Percentiles rank a stretch among this genome's conserved stretches.
Evolutionary conservation across 2,113 vertebrate genomes (phyloP).

Genomic region (Lepisosteus osseus): DNA sequence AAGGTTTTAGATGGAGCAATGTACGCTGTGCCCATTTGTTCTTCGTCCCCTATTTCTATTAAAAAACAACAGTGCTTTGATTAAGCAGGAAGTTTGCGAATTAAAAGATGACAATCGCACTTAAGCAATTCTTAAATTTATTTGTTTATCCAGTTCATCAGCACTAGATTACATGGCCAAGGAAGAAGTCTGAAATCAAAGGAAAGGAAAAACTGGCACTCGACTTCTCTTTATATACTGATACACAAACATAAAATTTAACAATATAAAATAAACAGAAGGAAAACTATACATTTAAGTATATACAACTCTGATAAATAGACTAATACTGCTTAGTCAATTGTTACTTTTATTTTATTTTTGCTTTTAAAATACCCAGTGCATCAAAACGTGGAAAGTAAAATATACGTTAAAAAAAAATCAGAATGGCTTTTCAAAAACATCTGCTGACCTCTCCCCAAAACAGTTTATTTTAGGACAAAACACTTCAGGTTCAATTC

Average conservation of each 20-base stretch:
- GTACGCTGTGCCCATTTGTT: too few relatives aligned
- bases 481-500: constrained; percentile 14
- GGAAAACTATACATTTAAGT: constrained; percentile 83
- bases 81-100: too few relatives aligned
- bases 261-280: constrained; percentile 77
- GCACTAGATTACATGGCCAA: constrained; percentile 58
- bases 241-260: constrained; percentile 54
- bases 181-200: constrained; percentile 55
- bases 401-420: constrained; percentile 17
- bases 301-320: constrained; percentile 97
- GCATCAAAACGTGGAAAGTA: constrained; percentile 18
- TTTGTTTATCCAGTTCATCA: constrained; percentile 21
- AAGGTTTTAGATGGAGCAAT: too few relatives aligned
- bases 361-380: constrained; percentile 31
- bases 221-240: constrained; percentile 49
- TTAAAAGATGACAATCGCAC: too few relatives aligned
- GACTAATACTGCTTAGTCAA: constrained; percentile 76
- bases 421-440: constrained; percentile 5
- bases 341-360: constrained; percentile 43
- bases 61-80: too few relatives aligned
- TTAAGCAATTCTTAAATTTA: neutral
- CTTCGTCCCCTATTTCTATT: too few relatives aligned
- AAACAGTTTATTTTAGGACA: constrained; percentile 19
- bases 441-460: neutral
- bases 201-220: constrained; percentile 51